Conservation (phyloP, 2,797 vertebrate species). For the Tarsius wallacei region DNA sequence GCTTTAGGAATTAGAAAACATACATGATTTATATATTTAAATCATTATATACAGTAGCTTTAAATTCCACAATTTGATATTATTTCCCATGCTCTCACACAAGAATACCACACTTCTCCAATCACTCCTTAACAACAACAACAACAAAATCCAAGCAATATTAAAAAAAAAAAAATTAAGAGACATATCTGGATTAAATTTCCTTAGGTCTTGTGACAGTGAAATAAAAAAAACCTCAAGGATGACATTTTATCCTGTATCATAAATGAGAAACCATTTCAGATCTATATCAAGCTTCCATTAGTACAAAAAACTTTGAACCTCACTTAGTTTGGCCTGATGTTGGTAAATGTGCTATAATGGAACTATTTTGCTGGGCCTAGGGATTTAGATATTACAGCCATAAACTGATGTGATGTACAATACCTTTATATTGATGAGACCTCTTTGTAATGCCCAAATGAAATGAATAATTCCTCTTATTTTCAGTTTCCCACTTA, state of each 20-base stretch:
- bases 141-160: not conserved
- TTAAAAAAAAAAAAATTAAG: not conserved
- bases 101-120: not conserved
- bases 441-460: not conserved
- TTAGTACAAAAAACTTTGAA: conserved; percentile 8
- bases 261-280: conserved; percentile 50
- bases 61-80: conserved; percentile 36
- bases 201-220: not conserved
- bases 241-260: conserved; percentile 10
- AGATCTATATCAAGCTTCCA: conserved; percentile 41
- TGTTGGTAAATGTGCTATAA: not conserved
- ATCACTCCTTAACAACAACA: conserved; percentile 30
- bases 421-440: not conserved
- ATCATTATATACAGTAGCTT: not conserved
- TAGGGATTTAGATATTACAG: not conserved
- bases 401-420: not conserved
- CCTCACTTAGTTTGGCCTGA: not conserved
- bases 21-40: conserved; percentile 47
- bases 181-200: conserved; percentile 35
- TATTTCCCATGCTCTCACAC: not conserved
- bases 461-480: conserved; percentile 38
- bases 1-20: conserved; percentile 59
- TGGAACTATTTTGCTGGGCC: not conserved
- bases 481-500: conserved; percentile 80
- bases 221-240: conserved; percentile 1